A percentile compares a stretch with the other conserved stretches of the same genome.
phyloP scores from a whole-genome alignment of 2,797 vertebrate genomes.

The Pristis pectinata region DNA sequence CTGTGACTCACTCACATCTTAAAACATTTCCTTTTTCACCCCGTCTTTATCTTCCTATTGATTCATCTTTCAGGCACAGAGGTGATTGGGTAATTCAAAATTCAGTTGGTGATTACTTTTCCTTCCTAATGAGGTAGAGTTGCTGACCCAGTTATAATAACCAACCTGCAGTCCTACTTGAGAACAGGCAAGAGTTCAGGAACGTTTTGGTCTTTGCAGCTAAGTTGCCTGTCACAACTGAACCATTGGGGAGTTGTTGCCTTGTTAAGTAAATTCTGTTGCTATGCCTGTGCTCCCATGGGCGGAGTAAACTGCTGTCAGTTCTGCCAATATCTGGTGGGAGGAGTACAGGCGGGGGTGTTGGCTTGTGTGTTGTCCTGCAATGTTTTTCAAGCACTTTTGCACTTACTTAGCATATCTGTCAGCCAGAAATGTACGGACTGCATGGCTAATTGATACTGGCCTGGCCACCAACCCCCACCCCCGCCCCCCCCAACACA shows the following conservation, averaged over 20 bases:
- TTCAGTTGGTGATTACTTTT: background rate
- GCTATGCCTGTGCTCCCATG: background rate
- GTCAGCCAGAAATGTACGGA: background rate
- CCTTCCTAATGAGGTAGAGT: background rate
- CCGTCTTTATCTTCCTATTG: background rate
- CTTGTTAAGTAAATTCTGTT: background rate
- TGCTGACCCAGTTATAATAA: background rate
- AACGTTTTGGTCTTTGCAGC: background rate
- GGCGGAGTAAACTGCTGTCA: background rate
- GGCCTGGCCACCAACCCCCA: background rate
- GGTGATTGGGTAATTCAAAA: background rate
- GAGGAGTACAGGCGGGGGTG: background rate
- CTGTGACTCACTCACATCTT: background rate
- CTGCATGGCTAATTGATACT: background rate
- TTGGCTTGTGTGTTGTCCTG: background rate
- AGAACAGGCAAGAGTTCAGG: background rate
- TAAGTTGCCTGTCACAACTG: conserved; percentile 32
- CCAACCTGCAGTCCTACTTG: background rate
- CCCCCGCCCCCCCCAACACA: too few species aligned
- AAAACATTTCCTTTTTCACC: background rate
- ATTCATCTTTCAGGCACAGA: background rate
- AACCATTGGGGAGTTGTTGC: background rate
- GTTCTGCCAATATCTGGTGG: background rate
- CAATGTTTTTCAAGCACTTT: background rate
- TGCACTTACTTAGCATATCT: background rate